phyloP scores from a whole-genome alignment of 2,113 vertebrate genomes.

The Microcebus lehilahytsara region DNA sequence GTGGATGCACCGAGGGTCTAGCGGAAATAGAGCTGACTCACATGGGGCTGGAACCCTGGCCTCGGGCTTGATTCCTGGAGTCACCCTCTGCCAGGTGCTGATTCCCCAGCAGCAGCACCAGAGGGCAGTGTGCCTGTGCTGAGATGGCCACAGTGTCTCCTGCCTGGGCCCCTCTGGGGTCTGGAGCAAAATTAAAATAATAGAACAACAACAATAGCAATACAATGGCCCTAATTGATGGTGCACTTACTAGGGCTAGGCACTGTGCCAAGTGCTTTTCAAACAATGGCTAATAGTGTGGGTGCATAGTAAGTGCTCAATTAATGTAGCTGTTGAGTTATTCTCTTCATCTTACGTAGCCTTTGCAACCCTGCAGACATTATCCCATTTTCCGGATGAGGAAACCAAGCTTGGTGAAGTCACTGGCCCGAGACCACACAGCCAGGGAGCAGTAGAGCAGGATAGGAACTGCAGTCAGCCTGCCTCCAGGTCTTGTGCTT shows the following conservation, averaged over 20 bases:
- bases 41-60: background rate
- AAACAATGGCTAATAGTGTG: background rate
- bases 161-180: conserved; percentile 42
- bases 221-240: background rate
- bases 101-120: conserved; percentile 63
- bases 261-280: background rate
- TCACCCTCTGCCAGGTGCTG: background rate
- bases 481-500: background rate
- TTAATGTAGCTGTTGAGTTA: background rate
- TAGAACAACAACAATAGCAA: background rate
- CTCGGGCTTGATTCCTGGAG: background rate
- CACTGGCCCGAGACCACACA: background rate
- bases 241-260: background rate
- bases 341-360: background rate
- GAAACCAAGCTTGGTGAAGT: background rate
- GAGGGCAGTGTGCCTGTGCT: conserved; percentile 75
- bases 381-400: background rate
- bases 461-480: background rate
- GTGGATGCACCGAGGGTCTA: background rate
- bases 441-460: background rate
- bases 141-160: background rate
- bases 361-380: background rate
- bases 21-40: background rate
- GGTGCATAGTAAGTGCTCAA: conserved; percentile 7
- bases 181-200: conserved; percentile 18